Evolutionary conservation across 2,113 vertebrate genomes (phyloP), one percentile per base, ranked within the genome.

Genomic region (Plestiodon gilberti): DNA sequence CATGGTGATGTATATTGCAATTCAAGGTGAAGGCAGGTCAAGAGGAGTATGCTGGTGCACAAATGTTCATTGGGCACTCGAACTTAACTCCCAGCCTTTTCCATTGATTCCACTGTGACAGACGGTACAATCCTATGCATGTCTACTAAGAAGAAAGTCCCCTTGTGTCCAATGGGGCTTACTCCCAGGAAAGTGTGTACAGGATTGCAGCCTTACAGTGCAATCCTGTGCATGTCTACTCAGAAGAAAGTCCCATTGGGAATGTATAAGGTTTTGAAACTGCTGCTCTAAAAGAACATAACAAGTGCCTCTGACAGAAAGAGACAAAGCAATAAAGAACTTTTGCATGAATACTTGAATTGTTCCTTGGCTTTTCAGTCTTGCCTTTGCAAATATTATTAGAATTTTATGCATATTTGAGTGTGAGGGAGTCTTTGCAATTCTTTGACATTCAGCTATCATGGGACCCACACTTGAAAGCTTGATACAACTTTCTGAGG

Each of bases 361-460:
- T 84, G 85, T 71, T 81, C 59, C 3, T 23, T 83, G 35, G 77
- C 82, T 88, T 76, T 85, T 71, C 1, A 82, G 55, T 78, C 80
- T 18, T 0, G 0, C 11, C n/a, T 82, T 89, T 90, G 87, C 91
- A 85, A 88, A 90, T 88, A 75, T 89, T 89, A 43, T 81, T 86
- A 88, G 91, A 89, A 94, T 93, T 87, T 91, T 90, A 85, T 90
- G 91, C 89, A 93, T 93, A 84, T 87, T 87, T 90, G 91, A 82
- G 93, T 77, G 0, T 90, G 92, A 90, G 89, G 92, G 91, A 91
- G 89, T 88, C 55, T 92, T 62, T 85, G 1, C 71, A 85, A 82
- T 82, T 82, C 62, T 78, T 82, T 80, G 90, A 91, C 88, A 89
- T 88, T 86, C 77, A 2, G 71, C 57, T 1, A 35, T 85, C 92